Evolutionary conservation across 2,888 invertebrate species (phyloP).

Genomic region (Catonia carolina): DNA sequence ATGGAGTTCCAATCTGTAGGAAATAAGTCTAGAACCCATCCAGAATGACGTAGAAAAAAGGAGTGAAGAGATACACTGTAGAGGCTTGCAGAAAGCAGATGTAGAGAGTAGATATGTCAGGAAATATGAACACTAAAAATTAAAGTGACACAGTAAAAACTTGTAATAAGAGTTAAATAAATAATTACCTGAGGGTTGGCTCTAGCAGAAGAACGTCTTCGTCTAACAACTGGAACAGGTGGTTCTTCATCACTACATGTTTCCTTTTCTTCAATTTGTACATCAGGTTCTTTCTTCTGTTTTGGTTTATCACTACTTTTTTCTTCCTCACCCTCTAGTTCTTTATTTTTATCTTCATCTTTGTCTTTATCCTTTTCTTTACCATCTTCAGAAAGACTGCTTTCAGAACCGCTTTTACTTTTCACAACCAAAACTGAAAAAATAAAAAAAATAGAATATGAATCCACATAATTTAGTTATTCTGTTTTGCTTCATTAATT

Average conservation of each 20-base stretch:
- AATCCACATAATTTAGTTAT: no score
- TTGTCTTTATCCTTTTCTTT: slow-evolving; percentile 61
- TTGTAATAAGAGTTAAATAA: no score
- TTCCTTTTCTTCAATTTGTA: slow-evolving; percentile 35
- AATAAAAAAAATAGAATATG: no score
- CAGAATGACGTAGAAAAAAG: no score
- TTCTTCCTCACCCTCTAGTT: slow-evolving; percentile 66
- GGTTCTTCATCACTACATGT: slow-evolving; percentile 34
- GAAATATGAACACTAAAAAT: no score
- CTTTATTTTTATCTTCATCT: slow-evolving; percentile 59
- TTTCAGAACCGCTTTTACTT: slow-evolving; percentile 81
- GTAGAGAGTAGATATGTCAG: no score
- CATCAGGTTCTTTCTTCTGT: slow-evolving; percentile 34
- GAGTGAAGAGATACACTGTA: no score
- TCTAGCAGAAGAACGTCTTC: slow-evolving; percentile 35
- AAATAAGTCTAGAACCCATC: no score
- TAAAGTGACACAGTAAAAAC: slow-evolving; percentile 1
- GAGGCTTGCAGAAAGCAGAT: no score
- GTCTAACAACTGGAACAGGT: slow-evolving; percentile 34
- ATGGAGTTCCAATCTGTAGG: no score
- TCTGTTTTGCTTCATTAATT: no score
- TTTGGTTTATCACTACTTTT: slow-evolving; percentile 47
- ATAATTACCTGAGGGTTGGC: slow-evolving; percentile 33
- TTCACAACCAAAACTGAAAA: slow-evolving; percentile 44
- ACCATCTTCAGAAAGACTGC: slow-evolving; percentile 68